Percentiles rank a stretch among this genome's conserved stretches.
Conservation (phyloP, 1,140 invertebrate genomes). For the Cotesia chilonis region DNA sequence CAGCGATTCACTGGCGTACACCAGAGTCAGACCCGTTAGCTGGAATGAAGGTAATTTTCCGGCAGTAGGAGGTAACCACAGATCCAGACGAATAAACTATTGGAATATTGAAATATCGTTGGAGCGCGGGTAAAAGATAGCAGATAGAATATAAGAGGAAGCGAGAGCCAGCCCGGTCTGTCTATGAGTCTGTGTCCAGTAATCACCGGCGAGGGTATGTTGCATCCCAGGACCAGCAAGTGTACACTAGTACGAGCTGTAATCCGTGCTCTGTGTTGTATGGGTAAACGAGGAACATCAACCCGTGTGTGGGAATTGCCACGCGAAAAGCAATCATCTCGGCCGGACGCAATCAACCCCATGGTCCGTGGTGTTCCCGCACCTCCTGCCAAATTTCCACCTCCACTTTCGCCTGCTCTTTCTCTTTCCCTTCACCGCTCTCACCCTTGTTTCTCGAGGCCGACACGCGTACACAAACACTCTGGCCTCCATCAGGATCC, state of each 20-base stretch:
- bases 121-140: constrained; percentile 17
- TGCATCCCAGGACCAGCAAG: constrained; percentile 10
- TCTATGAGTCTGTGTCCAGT: constrained; percentile 13
- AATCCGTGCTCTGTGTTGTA: constrained; percentile 33
- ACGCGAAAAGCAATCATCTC: constrained; percentile 58
- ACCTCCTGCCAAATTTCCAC: not conserved
- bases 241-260: constrained; percentile 22
- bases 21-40: constrained; percentile 44
- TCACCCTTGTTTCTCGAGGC: not conserved
- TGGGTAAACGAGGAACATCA: constrained; percentile 11
- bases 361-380: constrained; percentile 22
- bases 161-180: not conserved
- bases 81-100: constrained; percentile 63
- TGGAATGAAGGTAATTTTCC: constrained; percentile 61
- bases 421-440: constrained; percentile 2
- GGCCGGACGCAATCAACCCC: constrained; percentile 55
- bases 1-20: constrained; percentile 5
- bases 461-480: constrained; percentile 6
- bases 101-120: constrained; percentile 60
- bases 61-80: constrained; percentile 51
- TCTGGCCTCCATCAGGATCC: not conserved
- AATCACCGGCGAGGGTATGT: constrained; percentile 32
- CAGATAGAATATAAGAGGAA: not conserved
- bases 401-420: not conserved
- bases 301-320: constrained; percentile 43